phyloP scores from a whole-genome alignment of 2,113 vertebrate species.

The Ivindomyrus marchei region DNA sequence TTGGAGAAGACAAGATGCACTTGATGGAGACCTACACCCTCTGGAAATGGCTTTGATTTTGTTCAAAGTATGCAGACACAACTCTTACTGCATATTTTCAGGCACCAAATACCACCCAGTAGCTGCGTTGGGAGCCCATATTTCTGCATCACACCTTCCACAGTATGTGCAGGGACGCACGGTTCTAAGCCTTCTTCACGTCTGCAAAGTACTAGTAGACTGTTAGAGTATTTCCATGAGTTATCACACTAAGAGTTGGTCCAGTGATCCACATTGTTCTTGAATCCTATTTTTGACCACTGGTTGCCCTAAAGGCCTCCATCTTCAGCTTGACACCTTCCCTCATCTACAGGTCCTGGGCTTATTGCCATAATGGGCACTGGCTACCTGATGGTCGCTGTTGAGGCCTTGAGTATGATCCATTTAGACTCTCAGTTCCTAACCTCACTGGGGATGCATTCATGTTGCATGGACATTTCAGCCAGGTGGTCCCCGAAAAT shows the following conservation, averaged over 20 bases:
- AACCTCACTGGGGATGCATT: neutral
- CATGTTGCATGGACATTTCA: neutral
- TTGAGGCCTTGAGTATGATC: neutral
- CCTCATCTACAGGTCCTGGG: neutral
- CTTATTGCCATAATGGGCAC: neutral
- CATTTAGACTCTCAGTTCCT: neutral
- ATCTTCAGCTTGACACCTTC: neutral
- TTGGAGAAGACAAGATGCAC: neutral
- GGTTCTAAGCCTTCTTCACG: neutral
- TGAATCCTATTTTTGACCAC: neutral
- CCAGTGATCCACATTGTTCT: neutral
- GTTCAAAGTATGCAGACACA: neutral
- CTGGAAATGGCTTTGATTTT: neutral
- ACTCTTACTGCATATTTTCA: neutral
- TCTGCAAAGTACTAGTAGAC: neutral
- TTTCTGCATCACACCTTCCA: neutral
- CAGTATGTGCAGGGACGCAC: neutral
- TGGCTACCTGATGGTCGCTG: neutral
- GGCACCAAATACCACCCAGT: neutral
- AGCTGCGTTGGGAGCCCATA: neutral
- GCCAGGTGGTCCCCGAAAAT: neutral
- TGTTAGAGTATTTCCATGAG: neutral
- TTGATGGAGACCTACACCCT: neutral
- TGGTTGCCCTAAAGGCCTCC: neutral
- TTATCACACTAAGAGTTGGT: neutral